Conservation (phyloP, 2,797 vertebrate genomes). For the Dromococcyx pavoninus region DNA sequence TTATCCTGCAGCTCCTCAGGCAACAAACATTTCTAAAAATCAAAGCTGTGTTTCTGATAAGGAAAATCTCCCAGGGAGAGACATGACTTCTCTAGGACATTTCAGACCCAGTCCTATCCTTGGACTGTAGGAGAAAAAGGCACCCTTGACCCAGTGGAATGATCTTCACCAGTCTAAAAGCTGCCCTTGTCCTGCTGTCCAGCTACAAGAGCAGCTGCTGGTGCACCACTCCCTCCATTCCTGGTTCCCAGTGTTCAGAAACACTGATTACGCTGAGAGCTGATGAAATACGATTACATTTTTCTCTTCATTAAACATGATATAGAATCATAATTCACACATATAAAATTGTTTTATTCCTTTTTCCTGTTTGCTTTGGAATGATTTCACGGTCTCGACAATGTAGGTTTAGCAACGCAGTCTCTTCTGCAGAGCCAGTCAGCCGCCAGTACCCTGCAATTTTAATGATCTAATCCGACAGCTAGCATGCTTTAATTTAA, state of each 20-base stretch:
- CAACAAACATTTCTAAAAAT: neutral
- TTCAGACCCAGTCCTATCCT: neutral
- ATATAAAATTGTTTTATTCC: slow-evolving; percentile 53
- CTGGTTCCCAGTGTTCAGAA: neutral
- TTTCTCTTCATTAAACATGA: slow-evolving; percentile 67
- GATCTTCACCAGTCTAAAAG: neutral
- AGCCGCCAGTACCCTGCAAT: slow-evolving; percentile 63
- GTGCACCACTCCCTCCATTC: rapidly evolving
- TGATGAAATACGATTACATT: slow-evolving; percentile 64
- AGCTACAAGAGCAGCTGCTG: rapidly evolving
- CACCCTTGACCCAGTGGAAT: neutral
- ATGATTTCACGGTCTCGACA: slow-evolving; percentile 13
- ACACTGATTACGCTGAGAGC: neutral
- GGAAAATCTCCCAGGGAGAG: neutral
- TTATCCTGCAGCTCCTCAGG: neutral
- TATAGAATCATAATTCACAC: slow-evolving; percentile 58
- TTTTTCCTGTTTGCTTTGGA: slow-evolving; percentile 67
- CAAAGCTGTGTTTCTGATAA: neutral
- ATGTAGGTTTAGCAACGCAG: slow-evolving; percentile 19
- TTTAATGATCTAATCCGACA: slow-evolving; percentile 69
- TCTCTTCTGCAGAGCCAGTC: slow-evolving; percentile 24
- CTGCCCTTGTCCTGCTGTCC: neutral
- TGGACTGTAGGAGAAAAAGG: neutral
- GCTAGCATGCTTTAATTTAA: slow-evolving; percentile 69
- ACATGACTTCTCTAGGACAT: neutral